Base-by-base conservation (phyloP, 2,797 vertebrate species). In the Scolopax bukidnonensis region DNA sequence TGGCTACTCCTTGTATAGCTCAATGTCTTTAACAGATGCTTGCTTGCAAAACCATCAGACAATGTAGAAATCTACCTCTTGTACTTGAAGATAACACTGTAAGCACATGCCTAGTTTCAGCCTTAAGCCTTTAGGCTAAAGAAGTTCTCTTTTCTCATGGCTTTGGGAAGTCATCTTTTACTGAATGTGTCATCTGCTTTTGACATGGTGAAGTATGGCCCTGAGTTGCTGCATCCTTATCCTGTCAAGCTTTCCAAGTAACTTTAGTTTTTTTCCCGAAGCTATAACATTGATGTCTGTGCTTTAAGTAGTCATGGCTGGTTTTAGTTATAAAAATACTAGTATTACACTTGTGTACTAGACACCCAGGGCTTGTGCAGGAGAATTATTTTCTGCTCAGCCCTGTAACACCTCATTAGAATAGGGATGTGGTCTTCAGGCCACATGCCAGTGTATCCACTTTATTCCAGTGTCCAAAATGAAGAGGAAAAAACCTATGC, bases 341-440 rank as follows among this genome's bases (percentile, higher is more conserved):
- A 16, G 65, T 80, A 81, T 73, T 93, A 54, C 27, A n/a, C 68
- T 75, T 92, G 64, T 83, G n/a, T 51, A 16, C 87, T 85, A 33
- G 23, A 71, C 30, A 73, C 47, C 27, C 27, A 83, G 63, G 86
- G 57, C 76, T 65, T 50, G 41, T 21, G 11, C 36, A 50, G 43
- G 79, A 56, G 50, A 95, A 83, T 88, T 80, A 74, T 87, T 93
- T 97, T 92, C 90, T 97, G 93, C 87, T 96, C 28, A 33, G 53
- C 80, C 95, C 36, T 86, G 60, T 93, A 93, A 69, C 92, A 94
- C 95, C 92, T 93, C 92, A 92, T 97, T 96, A 97, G 67, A 90
- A 45, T 89, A 60, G 51, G 61, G 61, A 70, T 94, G 86, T 27
- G 51, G 73, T 89, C 90, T 60, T 96, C 84, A 57, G 63, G 90